Evolutionary conservation across 2,113 vertebrate genomes (phyloP).

Genomic region (Embiotoca jacksoni): DNA sequence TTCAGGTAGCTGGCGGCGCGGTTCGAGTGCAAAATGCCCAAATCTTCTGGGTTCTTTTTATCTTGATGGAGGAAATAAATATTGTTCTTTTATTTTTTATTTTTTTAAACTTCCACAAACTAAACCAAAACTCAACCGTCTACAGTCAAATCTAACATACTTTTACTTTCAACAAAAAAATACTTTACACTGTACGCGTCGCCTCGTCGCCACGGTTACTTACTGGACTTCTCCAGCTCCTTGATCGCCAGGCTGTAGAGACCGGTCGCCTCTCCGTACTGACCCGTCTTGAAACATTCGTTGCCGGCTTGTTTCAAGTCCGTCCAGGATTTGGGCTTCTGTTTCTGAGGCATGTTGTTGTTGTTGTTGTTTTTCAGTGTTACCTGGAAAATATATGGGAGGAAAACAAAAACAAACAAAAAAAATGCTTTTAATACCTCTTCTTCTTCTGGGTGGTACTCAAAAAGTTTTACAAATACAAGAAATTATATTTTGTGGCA

Average conservation of each 20-base stretch:
- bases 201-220: not conserved
- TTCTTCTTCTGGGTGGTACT: too few relatives aligned
- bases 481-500: too few relatives aligned
- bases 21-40: slow-evolving; percentile 91
- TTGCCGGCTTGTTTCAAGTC: slow-evolving; percentile 89
- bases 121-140: too few relatives aligned
- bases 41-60: slow-evolving; percentile 84
- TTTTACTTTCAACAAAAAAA: too few relatives aligned
- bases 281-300: slow-evolving; percentile 89
- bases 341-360: slow-evolving; percentile 84
- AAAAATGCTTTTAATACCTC: too few relatives aligned
- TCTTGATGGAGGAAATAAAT: slow-evolving; percentile 56
- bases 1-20: slow-evolving; percentile 92
- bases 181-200: too few relatives aligned
- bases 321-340: slow-evolving; percentile 76
- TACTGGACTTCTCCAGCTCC: slow-evolving; percentile 86
- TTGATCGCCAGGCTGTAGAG: slow-evolving; percentile 89
- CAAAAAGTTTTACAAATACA: too few relatives aligned
- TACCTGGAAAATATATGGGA: slow-evolving; percentile 5
- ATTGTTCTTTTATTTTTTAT: not conserved
- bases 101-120: too few relatives aligned
- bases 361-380: not conserved
- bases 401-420: not conserved
- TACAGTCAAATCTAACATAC: too few relatives aligned
- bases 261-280: slow-evolving; percentile 89